Base-by-base conservation (phyloP, 2,888 invertebrate species). In the Salpingus planirostris region DNA sequence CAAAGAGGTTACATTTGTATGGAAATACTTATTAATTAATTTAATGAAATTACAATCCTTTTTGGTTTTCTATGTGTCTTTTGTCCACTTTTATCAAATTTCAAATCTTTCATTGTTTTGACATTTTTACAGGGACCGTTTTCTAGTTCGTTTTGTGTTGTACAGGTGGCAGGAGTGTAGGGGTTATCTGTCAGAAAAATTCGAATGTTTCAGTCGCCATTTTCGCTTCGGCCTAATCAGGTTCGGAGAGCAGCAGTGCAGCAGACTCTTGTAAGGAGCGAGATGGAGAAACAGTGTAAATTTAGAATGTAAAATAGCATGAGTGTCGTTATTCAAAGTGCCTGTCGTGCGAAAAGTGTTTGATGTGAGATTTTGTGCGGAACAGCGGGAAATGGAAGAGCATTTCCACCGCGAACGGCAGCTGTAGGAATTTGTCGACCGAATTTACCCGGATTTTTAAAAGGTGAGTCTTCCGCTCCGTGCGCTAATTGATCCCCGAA, bases 281-380 rank as follows among this genome's bases (percentile, higher is more conserved):
- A 54, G 55, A 57, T 52, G 54, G 57, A n/a, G n/a, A 50, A 51
- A 50, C 39, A 51, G 53, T 51, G 52, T 56, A 54, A 52, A 56
- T 56, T 57, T 56, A 54, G 55, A 54, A 51, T 49, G 47, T 49
- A 49, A 47, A 53, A 48, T 47, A 50, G 48, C 50, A n/a, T n/a
- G n/a, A n/a, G 50, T 53, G 50, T 54, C 47, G 50, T 50, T 52
- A 53, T 53, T 52, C 50, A 47, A 43, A 47, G 53, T 49, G 48
- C 36, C n/a, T 43, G 36, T 40, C 49, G 49, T 44, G 46, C 42
- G 35, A 50, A 47, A 47, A 49, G 52, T 53, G 51, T 50, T 45
- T 46, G 32, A 43, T 49, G 53, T 54, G 52, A 49, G 45, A 44
- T n/a, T n/a, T 49, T 42, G 36, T 44, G 46, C 44, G 48, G 44